Conservation (phyloP, 2,888 invertebrate species). For the Buathra laborator region DNA sequence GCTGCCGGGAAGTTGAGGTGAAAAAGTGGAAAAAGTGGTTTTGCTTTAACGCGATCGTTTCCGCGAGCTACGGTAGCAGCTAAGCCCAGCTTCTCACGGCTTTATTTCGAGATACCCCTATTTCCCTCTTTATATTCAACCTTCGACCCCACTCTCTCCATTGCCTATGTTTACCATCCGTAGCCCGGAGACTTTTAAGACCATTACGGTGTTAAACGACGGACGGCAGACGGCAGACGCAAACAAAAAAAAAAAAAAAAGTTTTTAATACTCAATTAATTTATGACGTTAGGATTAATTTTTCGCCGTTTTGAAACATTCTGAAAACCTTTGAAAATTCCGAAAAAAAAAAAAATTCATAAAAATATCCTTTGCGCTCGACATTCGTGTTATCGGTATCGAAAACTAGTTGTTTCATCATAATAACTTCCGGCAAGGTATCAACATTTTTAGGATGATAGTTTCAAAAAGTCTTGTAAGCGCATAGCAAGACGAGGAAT, state of each 20-base stretch:
- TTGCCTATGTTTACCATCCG: conserved; percentile 3
- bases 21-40: conserved; percentile 19
- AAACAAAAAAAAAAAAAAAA: not conserved
- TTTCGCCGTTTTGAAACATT: too few species aligned
- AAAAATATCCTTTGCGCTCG: too few species aligned
- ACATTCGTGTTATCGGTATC: too few species aligned
- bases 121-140: not conserved
- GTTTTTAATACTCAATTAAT: not conserved
- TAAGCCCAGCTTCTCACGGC: not conserved
- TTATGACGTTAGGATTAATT: not conserved
- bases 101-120: not conserved
- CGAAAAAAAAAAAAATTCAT: too few species aligned
- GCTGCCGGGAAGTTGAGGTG: not conserved
- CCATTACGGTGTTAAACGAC: not conserved
- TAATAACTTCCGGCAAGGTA: not conserved
- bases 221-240: not conserved
- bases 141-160: not conserved
- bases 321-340: too few species aligned
- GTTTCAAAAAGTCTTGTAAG: not conserved
- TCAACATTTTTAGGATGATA: not conserved
- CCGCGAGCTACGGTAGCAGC: not conserved
- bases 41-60: conserved; percentile 9
- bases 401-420: not conserved
- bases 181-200: not conserved
- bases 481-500: not conserved